phyloP scores from a whole-genome alignment of 2,888 invertebrate genomes.

The Spodoptera littoralis region DNA sequence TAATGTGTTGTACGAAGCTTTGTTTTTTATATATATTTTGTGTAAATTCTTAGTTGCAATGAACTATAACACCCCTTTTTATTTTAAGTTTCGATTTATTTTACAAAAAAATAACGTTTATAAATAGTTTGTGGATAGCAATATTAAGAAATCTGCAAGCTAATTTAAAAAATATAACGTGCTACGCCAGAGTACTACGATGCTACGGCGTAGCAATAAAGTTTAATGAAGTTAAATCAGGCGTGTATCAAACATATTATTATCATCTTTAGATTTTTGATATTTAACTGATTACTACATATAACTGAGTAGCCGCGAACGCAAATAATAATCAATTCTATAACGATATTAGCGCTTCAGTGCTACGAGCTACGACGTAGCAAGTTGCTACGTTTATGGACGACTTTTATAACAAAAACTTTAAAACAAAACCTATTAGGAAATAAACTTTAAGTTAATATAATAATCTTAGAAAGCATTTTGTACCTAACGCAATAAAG shows the following conservation, averaged over 20 bases:
- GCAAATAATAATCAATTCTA: too few relatives aligned
- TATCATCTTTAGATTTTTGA: too few relatives aligned
- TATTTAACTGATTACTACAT: too few relatives aligned
- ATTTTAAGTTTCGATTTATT: constrained; percentile 15
- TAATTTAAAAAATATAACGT: not conserved
- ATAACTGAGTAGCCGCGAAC: too few relatives aligned
- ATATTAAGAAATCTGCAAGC: not conserved
- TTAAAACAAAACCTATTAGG: too few relatives aligned
- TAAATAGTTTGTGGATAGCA: too few relatives aligned
- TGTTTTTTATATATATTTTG: constrained; percentile 51
- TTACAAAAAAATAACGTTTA: not conserved
- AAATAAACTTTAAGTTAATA: not conserved
- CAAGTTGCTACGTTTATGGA: too few relatives aligned
- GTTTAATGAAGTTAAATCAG: too few relatives aligned
- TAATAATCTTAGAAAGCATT: constrained; percentile 4
- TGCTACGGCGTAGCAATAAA: constrained; percentile 38
- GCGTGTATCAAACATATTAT: too few relatives aligned
- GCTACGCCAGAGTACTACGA: constrained; percentile 5
- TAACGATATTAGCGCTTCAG: too few relatives aligned
- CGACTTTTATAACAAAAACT: too few relatives aligned
- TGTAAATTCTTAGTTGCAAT: constrained; percentile 45
- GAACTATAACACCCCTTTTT: constrained; percentile 37
- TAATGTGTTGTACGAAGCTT: constrained; percentile 51
- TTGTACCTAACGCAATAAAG: constrained; percentile 35
- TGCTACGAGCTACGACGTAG: too few relatives aligned